Evolutionary conservation across 2,888 invertebrate species (phyloP), one percentile per base, ranked within the genome.

Genomic region (Drosophila neonasuta): DNA sequence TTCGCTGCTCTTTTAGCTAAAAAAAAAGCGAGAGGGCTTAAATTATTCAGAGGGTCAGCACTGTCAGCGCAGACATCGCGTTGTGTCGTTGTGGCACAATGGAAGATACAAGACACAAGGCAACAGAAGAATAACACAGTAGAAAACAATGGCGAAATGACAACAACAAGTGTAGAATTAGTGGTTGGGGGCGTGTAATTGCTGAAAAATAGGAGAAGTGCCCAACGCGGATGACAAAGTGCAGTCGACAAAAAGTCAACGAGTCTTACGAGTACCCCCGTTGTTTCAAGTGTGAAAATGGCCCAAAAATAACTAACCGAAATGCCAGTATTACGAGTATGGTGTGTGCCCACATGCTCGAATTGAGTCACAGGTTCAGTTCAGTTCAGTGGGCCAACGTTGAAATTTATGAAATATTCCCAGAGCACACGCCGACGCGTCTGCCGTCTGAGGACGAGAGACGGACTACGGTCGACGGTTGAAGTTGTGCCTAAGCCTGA

Each of bases 361-460:
- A 5, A 66, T 59, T 41, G 49, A 34, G 59, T 24, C 54, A 54
- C 61, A 62, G 70, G 74, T 62, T 78, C 67, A 55, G 57, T 57
- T 24, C 24, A 24, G 67, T 63, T 44, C 36, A 36, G 67, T 63
- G 36, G 62, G 56, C 42, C 50, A 68, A 59, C 75, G 73, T 56
- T 71, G 75, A 80, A 80, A 80, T 79, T 75, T 79, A 80, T 79
- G 79, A 79, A 79, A 79, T 79, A 80, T 77, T 75, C 57, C 62
- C 61, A 61, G 60, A 73, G 69, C 65, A 75, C 79, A 78, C 61
- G 68, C 68, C 68, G 69, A 51, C 58, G 42, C 32, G 45, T 30
- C 29, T 42, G 13, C 15, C 13, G 20, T n/a, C 50, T n/a, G 15
- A 36, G 32, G 42, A 32, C 61, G 56, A 52, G 24, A 57, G 24